Percentiles rank a stretch among this genome's conserved stretches.
phyloP scores from a whole-genome alignment of 2,797 vertebrate genomes.

The Enteromius fasciolatus region DNA sequence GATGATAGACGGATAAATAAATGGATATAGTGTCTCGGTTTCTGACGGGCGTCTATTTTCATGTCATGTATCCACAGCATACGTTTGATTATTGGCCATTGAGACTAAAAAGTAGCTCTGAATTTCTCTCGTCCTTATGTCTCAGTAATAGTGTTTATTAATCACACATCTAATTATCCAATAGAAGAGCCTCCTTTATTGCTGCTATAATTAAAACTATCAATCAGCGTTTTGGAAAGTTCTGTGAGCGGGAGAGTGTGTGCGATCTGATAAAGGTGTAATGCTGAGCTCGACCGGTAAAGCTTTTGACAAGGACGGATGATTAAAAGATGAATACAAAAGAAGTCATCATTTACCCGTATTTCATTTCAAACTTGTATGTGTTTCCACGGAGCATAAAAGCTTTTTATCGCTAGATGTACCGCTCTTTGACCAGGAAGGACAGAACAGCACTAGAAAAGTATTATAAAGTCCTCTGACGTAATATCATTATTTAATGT shows the following conservation, averaged over 20 bases:
- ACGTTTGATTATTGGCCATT: background rate
- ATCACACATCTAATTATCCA: conserved; percentile 73
- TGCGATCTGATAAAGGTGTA: background rate
- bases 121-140: conserved; percentile 54
- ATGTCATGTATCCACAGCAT: background rate
- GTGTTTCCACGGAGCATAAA: background rate
- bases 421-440: background rate
- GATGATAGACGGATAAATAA: too few relatives aligned
- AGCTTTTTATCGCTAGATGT: background rate
- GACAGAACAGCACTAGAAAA: background rate
- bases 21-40: background rate
- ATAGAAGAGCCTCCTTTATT: conserved; percentile 65
- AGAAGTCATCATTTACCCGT: background rate
- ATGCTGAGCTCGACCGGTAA: background rate
- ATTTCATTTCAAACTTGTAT: background rate
- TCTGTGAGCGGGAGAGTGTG: background rate
- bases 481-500: background rate
- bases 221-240: conserved; percentile 63
- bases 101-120: background rate
- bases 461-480: background rate
- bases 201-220: conserved; percentile 71
- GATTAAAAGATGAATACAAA: too few relatives aligned
- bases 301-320: background rate
- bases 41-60: background rate
- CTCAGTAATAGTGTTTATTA: conserved; percentile 71